Conservation (phyloP, 1,140 invertebrate genomes). For the Thaumatotibia leucotreta region DNA sequence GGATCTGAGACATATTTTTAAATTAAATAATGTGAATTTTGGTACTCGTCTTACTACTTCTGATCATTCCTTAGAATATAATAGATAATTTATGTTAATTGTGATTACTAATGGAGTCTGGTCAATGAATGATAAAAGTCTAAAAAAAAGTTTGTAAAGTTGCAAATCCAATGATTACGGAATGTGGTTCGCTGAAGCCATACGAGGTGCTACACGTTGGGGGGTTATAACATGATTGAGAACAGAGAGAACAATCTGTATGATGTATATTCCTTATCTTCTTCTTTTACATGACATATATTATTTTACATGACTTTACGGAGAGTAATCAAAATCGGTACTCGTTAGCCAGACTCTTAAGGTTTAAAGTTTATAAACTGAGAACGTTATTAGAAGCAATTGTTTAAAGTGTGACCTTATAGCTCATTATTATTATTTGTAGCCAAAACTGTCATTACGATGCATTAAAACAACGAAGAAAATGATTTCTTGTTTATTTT, state of each 20-base stretch:
- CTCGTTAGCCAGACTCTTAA: neutral
- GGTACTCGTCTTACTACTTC: neutral
- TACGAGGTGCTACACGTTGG: no score
- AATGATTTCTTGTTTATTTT: neutral
- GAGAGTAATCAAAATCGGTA: no score
- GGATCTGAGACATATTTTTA: neutral
- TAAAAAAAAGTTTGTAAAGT: no score
- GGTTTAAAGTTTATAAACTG: neutral
- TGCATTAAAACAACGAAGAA: constrained; percentile 12
- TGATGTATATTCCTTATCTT: no score
- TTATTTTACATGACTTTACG: neutral
- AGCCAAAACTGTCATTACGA: constrained; percentile 11
- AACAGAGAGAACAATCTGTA: no score
- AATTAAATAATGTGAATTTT: neutral
- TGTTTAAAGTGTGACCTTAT: neutral
- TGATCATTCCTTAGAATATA: neutral
- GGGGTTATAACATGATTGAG: no score
- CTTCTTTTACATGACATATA: no score
- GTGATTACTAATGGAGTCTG: neutral
- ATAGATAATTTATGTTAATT: neutral
- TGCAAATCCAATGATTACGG: no score
- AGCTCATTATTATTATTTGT: constrained; percentile 6
- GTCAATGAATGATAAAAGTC: neutral
- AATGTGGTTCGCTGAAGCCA: no score
- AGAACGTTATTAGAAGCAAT: constrained; percentile 2